phyloP scores from a whole-genome alignment of 2,888 invertebrate genomes.

The Chaitophorus viminalis region DNA sequence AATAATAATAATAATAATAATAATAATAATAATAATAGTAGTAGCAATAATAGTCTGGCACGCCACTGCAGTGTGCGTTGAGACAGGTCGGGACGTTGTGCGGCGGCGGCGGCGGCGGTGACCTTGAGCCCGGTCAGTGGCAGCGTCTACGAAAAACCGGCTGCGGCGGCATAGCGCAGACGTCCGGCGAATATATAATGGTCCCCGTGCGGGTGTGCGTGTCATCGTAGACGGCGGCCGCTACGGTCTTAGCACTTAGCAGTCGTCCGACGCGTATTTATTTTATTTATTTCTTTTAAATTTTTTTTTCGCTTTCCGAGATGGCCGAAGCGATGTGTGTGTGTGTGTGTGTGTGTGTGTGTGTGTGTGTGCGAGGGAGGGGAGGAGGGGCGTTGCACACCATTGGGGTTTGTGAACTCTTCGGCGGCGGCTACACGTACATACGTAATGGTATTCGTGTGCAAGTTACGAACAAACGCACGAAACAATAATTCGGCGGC shows the following conservation, averaged over 20 bases:
- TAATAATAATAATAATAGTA: constrained; percentile 30
- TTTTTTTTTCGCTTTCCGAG: constrained; percentile 25
- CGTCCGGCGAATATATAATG: constrained; percentile 56
- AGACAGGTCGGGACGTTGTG: constrained; percentile 60
- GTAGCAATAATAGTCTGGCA: constrained; percentile 54
- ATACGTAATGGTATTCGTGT: no score
- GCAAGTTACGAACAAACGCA: neutral
- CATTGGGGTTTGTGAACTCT: constrained; percentile 59
- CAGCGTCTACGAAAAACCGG: constrained; percentile 61
- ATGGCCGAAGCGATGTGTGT: neutral
- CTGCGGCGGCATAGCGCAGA: constrained; percentile 39
- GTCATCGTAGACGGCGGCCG: constrained; percentile 52
- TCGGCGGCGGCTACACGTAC: neutral
- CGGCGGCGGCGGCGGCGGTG: constrained; percentile 50
- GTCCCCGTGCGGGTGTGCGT: constrained; percentile 6
- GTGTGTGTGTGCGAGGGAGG: neutral
- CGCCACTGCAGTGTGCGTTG: constrained; percentile 53
- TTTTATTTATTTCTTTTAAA: no score
- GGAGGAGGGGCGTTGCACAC: neutral
- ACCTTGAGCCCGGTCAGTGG: constrained; percentile 62
- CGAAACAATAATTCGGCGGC: constrained; percentile 54
- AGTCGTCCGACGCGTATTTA: constrained; percentile 11
- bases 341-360: neutral
- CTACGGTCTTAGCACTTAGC: neutral
- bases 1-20: constrained; percentile 22